Base-by-base conservation (phyloP, 2,113 vertebrate species). In the Saiga tatarica region DNA sequence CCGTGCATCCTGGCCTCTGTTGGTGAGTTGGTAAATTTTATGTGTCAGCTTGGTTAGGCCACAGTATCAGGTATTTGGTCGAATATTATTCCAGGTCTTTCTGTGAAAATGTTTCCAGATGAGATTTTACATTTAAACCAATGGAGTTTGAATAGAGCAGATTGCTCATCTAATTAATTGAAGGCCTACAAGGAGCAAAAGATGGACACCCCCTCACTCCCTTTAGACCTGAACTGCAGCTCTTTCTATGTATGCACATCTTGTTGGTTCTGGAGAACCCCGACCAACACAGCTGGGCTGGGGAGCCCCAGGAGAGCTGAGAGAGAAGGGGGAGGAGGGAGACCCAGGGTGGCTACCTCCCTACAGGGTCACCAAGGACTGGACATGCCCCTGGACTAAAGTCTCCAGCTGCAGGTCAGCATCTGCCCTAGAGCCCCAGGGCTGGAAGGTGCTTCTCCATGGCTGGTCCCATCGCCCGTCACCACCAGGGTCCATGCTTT, bases 81-180 rank as follows among this genome's bases (percentile, higher is more conserved):
- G 84, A 52, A 45, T 30, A 2, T 83, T 62, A 55, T 89, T 60
- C 94, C 81, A 71, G 53, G 42, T 50, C 16, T 84, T 95, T 83
- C 90, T 60, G 19, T 76, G n/a, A 53, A 16, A 30, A 3, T 71
- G 57, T 23, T 55, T 87, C 85, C 28, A 55, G 36, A 76, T 74
- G 91, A 79, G 45, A 59, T 67, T 45, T 39, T 50, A 23, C 25
- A 21, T 45, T 59, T 55, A 28, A 17, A 81, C 33, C 16, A 39
- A 10, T 39, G 84, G 87, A 21, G 16, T 60, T 39, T 23, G 50
- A 86, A 42, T 28, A 21, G 85, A 57, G 47, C 39, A 7, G 21
- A 64, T 33, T 62, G 90, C 36, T 71, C 2, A 0, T 57, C 47
- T 39, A 36, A n/a, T 78, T 88, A 78, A 62, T 1, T 55, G 42